A percentile compares a stretch with the other conserved stretches of the same genome.
Evolutionary conservation across 2,888 invertebrate species (phyloP).

Genomic region (Sipha maydis): DNA sequence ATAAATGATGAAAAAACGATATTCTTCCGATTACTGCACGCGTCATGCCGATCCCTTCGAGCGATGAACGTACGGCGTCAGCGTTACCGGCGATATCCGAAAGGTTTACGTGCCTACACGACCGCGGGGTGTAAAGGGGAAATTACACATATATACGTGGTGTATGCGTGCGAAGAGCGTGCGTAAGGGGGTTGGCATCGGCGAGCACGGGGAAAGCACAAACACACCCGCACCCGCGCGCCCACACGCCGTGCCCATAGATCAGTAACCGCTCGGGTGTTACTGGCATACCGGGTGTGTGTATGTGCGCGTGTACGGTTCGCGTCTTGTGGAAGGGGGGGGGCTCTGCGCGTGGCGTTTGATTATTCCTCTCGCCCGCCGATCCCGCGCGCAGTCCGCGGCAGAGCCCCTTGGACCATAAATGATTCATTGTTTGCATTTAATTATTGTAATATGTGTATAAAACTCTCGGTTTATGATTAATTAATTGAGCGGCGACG

Average conservation of each 20-base stretch:
- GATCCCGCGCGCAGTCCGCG: neutral
- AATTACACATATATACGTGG: neutral
- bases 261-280: neutral
- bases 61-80: no score
- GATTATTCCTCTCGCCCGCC: slow-evolving; percentile 7
- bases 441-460: slow-evolving; percentile 57
- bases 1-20: no score
- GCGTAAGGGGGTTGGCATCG: neutral
- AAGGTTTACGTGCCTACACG: no score
- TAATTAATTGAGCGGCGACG: slow-evolving; percentile 56
- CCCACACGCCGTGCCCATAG: neutral
- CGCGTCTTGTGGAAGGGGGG: neutral
- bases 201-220: neutral
- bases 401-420: slow-evolving; percentile 47
- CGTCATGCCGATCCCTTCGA: no score
- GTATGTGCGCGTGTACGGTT: neutral
- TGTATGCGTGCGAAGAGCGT: neutral
- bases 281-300: neutral
- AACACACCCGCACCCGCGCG: neutral
- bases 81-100: no score
- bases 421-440: slow-evolving; percentile 59
- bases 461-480: slow-evolving; percentile 59
- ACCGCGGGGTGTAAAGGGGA: no score
- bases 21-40: no score
- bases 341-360: slow-evolving; percentile 31